Base-by-base conservation (phyloP, 1,140 invertebrate genomes). In the Listronotus bonariensis region DNA sequence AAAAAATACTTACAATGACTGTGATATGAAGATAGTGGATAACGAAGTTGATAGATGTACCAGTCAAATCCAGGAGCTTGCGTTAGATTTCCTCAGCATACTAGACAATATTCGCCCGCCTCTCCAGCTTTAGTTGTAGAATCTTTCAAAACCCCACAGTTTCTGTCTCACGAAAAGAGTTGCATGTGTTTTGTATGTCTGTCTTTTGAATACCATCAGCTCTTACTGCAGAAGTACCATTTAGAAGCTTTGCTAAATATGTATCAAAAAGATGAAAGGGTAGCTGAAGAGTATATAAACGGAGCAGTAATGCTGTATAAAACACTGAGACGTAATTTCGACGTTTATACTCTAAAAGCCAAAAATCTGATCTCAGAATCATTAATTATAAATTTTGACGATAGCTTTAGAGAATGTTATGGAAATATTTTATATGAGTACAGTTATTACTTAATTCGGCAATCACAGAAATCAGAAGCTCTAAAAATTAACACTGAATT, bases 171-270 rank as follows among this genome's bases (percentile, higher is more conserved):
- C 36, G 32, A 56, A 18, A 38, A 64, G 26, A 38, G 20, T 14
- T 71, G 69, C 31, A 42, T 58, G 14, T 71, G 69, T 58, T 68
- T 68, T 31, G 46, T 60, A 38, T 71, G 69, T 52, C 45, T 38
- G 15, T 62, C 38, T 36, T 17, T 54, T n/a, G 69, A 68, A 38
- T 68, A 52, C 32, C 67, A 62, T 0, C n/a, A 51, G 14, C 34
- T 54, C 15, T 31, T 66, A 12, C 32, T 71, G 32, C 36, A 62
- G 14, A 51, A 62, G 34, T 59, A 18, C 41, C 56, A 41, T 41
- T 48, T 68, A 17, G 38, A 59, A 10, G 58, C 49, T 0, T 26
- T 68, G 12, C 32, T 62, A 18, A 43, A 63, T 43, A 31, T 66
- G 34, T 57, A 57, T 32, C 17, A 68, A 18, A 52, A 63, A n/a